phyloP scores from a whole-genome alignment of 2,113 vertebrate genomes.

The Vanacampus margaritifer region DNA sequence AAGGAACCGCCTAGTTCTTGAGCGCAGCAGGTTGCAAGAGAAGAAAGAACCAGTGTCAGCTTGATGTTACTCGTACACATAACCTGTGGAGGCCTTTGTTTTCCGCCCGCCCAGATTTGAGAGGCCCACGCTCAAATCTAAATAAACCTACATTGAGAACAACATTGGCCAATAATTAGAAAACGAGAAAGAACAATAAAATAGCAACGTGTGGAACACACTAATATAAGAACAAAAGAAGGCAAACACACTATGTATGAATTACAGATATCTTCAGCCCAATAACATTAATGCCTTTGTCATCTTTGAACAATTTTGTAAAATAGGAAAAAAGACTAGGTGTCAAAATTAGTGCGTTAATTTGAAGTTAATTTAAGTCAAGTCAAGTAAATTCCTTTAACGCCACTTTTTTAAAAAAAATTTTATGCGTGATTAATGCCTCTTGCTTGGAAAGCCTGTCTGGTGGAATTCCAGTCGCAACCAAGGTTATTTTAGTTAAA shows the following conservation, averaged over 20 bases:
- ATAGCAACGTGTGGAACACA: slow-evolving; percentile 9
- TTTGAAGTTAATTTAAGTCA: too few relatives aligned
- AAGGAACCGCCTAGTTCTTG: slow-evolving; percentile 43
- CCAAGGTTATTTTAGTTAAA: too few relatives aligned
- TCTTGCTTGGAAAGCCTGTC: too few relatives aligned
- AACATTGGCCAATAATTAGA: background rate
- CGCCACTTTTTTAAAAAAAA: too few relatives aligned
- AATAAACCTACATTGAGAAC: slow-evolving; percentile 19
- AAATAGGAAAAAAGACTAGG: background rate
- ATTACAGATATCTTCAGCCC: background rate
- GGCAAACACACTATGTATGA: background rate
- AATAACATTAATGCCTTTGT: background rate
- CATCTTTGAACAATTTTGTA: background rate
- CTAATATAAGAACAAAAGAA: background rate
- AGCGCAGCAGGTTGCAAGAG: slow-evolving; percentile 37
- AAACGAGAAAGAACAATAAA: slow-evolving; percentile 25
- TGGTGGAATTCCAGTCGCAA: too few relatives aligned
- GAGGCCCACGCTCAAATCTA: slow-evolving; percentile 30
- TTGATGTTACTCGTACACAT: slow-evolving; percentile 41
- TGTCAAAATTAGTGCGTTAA: too few relatives aligned
- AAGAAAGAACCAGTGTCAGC: slow-evolving; percentile 49
- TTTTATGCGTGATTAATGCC: too few relatives aligned
- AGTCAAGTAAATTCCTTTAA: too few relatives aligned
- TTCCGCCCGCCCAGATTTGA: slow-evolving; percentile 24
- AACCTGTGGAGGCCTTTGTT: slow-evolving; percentile 51